Conservation (phyloP, 2,888 invertebrate genomes). For the Drosophila atripex region DNA sequence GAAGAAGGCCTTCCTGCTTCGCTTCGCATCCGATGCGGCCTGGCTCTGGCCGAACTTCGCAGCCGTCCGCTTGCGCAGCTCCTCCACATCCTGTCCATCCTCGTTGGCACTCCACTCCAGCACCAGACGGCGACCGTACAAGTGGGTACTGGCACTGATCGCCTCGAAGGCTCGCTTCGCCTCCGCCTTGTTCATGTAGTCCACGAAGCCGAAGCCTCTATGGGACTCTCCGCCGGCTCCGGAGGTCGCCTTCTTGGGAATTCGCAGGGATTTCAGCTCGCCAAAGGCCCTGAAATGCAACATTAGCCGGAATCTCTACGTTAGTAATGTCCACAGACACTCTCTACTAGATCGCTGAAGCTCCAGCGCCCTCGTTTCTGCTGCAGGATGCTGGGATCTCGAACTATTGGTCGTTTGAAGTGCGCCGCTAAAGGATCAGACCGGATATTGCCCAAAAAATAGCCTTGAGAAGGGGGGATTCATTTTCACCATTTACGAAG, state of each 20-base stretch:
- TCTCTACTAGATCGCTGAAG: neutral
- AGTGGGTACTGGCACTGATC: constrained; percentile 97
- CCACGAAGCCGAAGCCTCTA: constrained; percentile 98
- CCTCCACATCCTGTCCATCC: constrained; percentile 89
- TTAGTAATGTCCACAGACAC: neutral
- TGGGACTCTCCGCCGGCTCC: constrained; percentile 88
- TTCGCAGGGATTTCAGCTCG: constrained; percentile 93
- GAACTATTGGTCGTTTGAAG: neutral
- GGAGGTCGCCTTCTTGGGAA: constrained; percentile 93
- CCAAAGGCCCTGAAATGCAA: constrained; percentile 91
- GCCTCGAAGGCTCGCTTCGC: constrained; percentile 98
- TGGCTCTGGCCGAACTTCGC: constrained; percentile 85
- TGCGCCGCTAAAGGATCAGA: neutral
- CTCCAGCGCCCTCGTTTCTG: neutral
- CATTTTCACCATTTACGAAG: neutral
- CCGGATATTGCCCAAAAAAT: neutral
- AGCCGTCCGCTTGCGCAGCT: constrained; percentile 93
- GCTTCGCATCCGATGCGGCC: constrained; percentile 71
- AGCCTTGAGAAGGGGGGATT: too few relatives aligned
- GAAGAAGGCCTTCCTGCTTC: constrained; percentile 84
- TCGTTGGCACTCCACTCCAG: constrained; percentile 93
- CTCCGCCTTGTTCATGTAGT: constrained; percentile 93
- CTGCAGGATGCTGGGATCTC: neutral
- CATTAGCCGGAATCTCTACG: neutral
- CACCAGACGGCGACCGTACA: constrained; percentile 97